A percentile compares a stretch with the other conserved stretches of the same genome.
Conservation (phyloP, 2,113 vertebrate genomes). For the Amazona guildingii region DNA sequence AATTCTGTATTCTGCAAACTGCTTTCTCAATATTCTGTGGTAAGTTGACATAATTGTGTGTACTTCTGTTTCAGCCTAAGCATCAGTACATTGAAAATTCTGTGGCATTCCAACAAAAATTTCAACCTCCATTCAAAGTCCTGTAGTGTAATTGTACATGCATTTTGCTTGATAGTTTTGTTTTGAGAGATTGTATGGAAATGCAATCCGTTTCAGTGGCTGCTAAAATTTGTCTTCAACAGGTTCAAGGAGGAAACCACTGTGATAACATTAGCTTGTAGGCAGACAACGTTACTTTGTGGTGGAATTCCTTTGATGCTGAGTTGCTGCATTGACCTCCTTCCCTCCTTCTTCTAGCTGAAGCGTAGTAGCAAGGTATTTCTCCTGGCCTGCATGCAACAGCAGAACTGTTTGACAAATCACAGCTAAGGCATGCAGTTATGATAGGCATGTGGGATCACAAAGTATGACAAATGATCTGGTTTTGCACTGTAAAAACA, state of each 20-base stretch:
- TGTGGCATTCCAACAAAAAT: background rate
- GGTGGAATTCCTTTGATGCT: background rate
- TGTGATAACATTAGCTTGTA: background rate
- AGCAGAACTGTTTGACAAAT: background rate
- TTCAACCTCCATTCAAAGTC: background rate
- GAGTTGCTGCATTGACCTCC: background rate
- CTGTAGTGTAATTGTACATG: rapidly evolving
- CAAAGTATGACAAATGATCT: background rate
- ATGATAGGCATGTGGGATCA: constrained; percentile 24
- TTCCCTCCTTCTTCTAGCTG: background rate
- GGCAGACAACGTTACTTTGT: background rate
- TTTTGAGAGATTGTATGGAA: background rate
- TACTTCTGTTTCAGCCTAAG: background rate
- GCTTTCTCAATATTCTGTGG: background rate
- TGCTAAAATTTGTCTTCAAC: background rate
- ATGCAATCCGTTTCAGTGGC: background rate
- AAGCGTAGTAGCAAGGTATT: background rate
- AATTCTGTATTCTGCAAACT: background rate
- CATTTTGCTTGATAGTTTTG: background rate
- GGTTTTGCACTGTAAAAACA: background rate
- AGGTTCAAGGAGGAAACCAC: background rate
- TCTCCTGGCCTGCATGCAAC: background rate
- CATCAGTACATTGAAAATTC: background rate
- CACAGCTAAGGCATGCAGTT: background rate
- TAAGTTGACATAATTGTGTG: background rate